Evolutionary conservation across 2,888 invertebrate genomes (phyloP), one percentile per base, ranked within the genome.

Genomic region (Stenurella melanura): DNA sequence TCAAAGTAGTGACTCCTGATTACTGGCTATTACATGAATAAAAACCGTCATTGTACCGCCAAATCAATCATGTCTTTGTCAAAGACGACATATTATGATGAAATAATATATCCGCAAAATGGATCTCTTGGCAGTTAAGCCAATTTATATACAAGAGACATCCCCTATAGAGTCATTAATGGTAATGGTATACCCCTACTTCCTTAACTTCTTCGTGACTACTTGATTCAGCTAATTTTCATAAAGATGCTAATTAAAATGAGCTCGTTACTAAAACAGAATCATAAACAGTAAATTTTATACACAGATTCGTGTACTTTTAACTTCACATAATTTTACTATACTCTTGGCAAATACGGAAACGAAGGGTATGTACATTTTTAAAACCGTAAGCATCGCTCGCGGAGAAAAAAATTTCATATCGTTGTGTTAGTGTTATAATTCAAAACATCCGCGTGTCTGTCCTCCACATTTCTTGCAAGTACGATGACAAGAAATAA

Each of bases 141-240:
- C 15, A 50, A 50, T 50, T 50, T 50, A 50, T 50, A 50, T 50
- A 50, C 50, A 50, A 50, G n/a, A n/a, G 50, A 50, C 50, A 50
- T n/a, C 50, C 50, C 50, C 50, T 50, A 50, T 50, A 50, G 50
- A n/a, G 50, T 50, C 50, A 50, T 50, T 50, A 50, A 50, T 50
- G 50, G 50, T 50, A 50, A 50, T 50, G 3, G n/a, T 50, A 50
- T 50, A 50, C 3, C 50, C 12, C n/a, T 5, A 15, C 50, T 50
- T 4, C n/a, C n/a, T 50, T n/a, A 50, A 50, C 50, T 6, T n/a
- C n/a, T 17, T 50, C 50, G n/a, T 17, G 4, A 50, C n/a, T 50
- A 50, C 12, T 50, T 50, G 50, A 42, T 9, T 42, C 12, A 42
- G 42, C 2, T 42, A 15, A 42, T 42, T 34, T 42, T 42, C 50